These are phyloP conservation scores for Thera britannica DNA, from an alignment of 2,888 invertebrate species.

Conservation along the genomic window DNA sequence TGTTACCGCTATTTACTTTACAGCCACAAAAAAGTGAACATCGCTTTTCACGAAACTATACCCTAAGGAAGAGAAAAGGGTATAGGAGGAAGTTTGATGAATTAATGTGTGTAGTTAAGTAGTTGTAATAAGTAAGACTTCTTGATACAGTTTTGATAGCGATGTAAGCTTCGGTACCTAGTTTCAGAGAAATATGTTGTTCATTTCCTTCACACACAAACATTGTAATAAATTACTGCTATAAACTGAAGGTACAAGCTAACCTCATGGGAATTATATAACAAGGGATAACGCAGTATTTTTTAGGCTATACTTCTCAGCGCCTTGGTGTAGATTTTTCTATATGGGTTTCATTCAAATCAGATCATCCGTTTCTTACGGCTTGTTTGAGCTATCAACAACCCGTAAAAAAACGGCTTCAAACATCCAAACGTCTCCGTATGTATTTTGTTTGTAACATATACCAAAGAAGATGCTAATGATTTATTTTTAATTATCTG, in stretches of 20 bases:
- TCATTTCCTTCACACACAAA: neutral
- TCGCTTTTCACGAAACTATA: neutral
- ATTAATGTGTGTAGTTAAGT: conserved; percentile 28
- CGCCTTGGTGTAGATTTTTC: too few species aligned
- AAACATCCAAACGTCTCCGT: too few species aligned
- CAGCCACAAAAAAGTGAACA: neutral
- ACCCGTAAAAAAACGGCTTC: too few species aligned
- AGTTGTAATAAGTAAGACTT: conserved; percentile 15
- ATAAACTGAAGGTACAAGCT: neutral
- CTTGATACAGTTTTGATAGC: conserved; percentile 21
- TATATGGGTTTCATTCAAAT: too few species aligned
- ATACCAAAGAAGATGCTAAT: too few species aligned
- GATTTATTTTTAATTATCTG: too few species aligned
- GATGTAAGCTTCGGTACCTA: neutral
- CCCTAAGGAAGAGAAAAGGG: conserved; percentile 29
- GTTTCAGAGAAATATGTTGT: neutral
- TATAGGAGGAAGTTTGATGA: conserved; percentile 34
- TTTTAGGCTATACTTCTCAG: too few species aligned
- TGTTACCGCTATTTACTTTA: neutral
- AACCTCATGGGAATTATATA: too few species aligned
- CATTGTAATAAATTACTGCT: neutral
- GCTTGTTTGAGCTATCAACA: too few species aligned
- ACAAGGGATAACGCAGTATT: too few species aligned
- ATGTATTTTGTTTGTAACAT: too few species aligned
- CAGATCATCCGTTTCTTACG: too few species aligned